Evolutionary conservation across 2,888 invertebrate species (phyloP), one percentile per base, ranked within the genome.

Genomic region (Dryobota labecula): DNA sequence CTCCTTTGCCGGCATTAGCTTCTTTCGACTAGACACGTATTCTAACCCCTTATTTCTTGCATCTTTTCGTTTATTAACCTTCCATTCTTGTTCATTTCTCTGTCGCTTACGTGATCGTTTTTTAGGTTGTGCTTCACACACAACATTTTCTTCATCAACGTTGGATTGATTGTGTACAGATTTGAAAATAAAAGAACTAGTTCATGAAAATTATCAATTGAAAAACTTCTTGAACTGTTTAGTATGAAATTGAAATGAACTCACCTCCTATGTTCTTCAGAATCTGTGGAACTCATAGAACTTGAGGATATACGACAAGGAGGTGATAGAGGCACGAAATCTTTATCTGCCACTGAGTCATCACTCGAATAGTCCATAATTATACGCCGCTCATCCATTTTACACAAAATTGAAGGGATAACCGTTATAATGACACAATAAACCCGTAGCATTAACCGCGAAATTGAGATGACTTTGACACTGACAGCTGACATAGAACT

Each of bases 391-490:
- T 63, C 63, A 63, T 58, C 38, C 36, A 51, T 63, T 62, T 62
- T 63, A 51, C 63, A 11, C n/a, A 51, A 51, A 49, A 63, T 63
- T 63, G 49, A 63, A 63, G 63, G 63, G 63, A 63, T 63, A 63
- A 63, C 63, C 63, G 47, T 51, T 36, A 8, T 38, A 63, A 24
- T 63, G 38, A 63, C 63, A 63, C 51, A 63, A 63, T 63, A 63
- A 63, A 51, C 63, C 62, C 51, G 62, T 63, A 51, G 51, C 63
- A 63, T 24, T 63, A 63, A 38, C 63, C 63, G 63, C 36, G 63
- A 64, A 64, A 64, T 64, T 64, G 63, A 53, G 63, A 64, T 64
- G 53, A 64, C 53, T 64, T 64, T 64, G 53, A 51, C 64, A 64
- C 64, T 64, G 64, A 53, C 41, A 63, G 63, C 63, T 63, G 63